A percentile compares a stretch with the other conserved stretches of the same genome.
These are phyloP conservation scores for Volucella inanis DNA, from an alignment of 2,888 invertebrate genomes.

Conservation along the genomic window DNA sequence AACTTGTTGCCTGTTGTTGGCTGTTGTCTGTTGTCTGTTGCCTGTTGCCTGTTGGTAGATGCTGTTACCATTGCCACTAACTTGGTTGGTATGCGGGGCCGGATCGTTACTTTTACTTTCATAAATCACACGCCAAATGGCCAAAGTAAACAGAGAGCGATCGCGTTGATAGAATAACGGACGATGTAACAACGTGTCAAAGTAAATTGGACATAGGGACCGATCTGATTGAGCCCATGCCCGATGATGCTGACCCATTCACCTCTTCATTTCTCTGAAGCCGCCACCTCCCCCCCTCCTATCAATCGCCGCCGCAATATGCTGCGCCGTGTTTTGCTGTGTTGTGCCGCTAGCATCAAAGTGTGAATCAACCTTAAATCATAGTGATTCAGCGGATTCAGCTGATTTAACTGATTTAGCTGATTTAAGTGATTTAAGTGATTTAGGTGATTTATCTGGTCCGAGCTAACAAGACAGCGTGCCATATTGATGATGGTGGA, in stretches of 20 bases:
- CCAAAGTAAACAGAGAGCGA: conserved; percentile 52
- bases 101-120: conserved; percentile 75
- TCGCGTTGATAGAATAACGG: conserved; percentile 55
- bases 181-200: conserved; percentile 70
- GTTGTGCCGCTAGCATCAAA: conserved; percentile 43
- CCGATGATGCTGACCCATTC: conserved; percentile 65
- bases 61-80: background rate
- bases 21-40: no score
- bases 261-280: conserved; percentile 42
- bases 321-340: no score
- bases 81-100: conserved; percentile 25
- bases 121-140: conserved; percentile 75
- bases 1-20: background rate
- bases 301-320: no score
- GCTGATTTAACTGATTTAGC: conserved; percentile 52
- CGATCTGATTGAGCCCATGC: conserved; percentile 27
- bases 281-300: conserved; percentile 31
- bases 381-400: conserved; percentile 61
- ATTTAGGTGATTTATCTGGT: conserved; percentile 28
- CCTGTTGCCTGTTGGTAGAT: no score
- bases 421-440: conserved; percentile 33
- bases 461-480: conserved; percentile 52
- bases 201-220: conserved; percentile 72
- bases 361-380: conserved; percentile 77
- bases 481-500: conserved; percentile 22